phyloP scores from a whole-genome alignment of 2,113 vertebrate genomes.

The Alligator sinensis region DNA sequence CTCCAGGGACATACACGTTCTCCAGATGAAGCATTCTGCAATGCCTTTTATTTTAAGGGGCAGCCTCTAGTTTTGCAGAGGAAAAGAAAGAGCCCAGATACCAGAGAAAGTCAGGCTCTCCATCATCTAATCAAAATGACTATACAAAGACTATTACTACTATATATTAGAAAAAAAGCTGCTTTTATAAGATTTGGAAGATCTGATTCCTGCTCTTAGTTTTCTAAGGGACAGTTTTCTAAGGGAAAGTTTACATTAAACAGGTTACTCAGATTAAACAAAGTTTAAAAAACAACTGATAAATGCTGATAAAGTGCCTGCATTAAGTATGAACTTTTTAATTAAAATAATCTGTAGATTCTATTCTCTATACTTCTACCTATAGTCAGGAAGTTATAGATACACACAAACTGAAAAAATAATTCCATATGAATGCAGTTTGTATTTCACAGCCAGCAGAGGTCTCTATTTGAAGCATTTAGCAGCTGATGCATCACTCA shows the following conservation, averaged over 20 bases:
- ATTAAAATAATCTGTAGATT: background rate
- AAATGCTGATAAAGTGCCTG: background rate
- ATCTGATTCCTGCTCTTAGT: too few species aligned
- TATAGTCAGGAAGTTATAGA: background rate
- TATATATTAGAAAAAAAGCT: background rate
- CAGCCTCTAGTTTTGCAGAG: background rate
- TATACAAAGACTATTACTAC: background rate
- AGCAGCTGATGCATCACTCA: background rate
- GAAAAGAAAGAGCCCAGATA: background rate
- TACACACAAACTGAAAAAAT: background rate
- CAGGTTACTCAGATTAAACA: background rate
- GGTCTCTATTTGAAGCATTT: background rate
- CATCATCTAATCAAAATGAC: background rate
- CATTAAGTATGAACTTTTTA: background rate
- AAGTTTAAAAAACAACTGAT: background rate
- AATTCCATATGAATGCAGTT: background rate
- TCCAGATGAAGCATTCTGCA: background rate
- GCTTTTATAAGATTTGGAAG: background rate
- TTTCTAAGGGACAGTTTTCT: too few species aligned
- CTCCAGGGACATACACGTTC: background rate
- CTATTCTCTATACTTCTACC: background rate
- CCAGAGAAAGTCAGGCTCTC: background rate
- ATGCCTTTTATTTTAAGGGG: background rate
- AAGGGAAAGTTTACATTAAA: background rate
- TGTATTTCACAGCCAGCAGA: background rate